Base-by-base conservation (phyloP, 1,140 invertebrate genomes). In the Macrobrachium nipponense region DNA sequence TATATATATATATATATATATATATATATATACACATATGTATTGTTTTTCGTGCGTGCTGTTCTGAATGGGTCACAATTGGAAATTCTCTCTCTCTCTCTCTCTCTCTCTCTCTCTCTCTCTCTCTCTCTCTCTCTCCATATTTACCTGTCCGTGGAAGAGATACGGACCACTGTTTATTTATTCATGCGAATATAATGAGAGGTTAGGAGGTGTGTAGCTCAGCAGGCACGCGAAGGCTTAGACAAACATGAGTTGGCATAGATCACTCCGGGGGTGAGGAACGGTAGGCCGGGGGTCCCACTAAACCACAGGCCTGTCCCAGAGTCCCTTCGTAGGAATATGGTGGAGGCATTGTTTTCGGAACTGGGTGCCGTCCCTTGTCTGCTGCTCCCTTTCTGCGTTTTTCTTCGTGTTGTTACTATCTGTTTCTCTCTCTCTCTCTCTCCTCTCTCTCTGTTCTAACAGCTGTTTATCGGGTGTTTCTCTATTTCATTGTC, bases 141-240 rank as follows among this genome's bases (percentile, higher is more conserved):
- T 36, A 14, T 61, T 62, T 62, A n/a, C 36, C 27, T 18, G 43
- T 61, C 59, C 36, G 7, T 20, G 18, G 10, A 68, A 68, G 27
- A 20, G 27, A 62, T 27, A 7, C 59, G 5, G 23, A 23, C 12
- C 20, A 7, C 23, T 15, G 17, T 12, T 58, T 58, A 76, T 58
- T 76, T 18, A 76, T 76, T 76, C 17, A 79, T 18, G 59, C 43
- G 61, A 51, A 51, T 51, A 72, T 81, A 83, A 83, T 83, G 72
- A 72, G 72, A 76, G 81, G 60, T 83, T 77, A 83, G 81, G 51
- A 83, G 73, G 81, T 73, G 81, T 83, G 81, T 76, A 83, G 72
- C 60, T 4, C 59, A 51, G 81, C 81, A 60, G 81, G 75, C 81
- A 83, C 81, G 81, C 66, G 75, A 83, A 59, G 62, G 72, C 81